Base-by-base conservation (phyloP, 2,113 vertebrate species). In the Hyperopisus bebe region DNA sequence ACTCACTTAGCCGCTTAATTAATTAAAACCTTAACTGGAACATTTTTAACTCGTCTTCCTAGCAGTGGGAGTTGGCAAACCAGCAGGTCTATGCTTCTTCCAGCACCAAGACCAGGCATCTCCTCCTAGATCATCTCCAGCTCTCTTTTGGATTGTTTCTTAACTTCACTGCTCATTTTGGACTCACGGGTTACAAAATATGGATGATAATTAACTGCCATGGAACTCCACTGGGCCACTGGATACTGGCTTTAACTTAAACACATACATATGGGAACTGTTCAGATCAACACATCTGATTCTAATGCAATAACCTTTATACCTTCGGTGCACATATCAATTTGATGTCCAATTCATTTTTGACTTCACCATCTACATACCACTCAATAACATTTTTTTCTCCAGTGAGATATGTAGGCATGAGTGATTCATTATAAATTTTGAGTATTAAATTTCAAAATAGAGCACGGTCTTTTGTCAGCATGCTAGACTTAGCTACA, bases 11-110 rank as follows among this genome's bases (percentile, higher is more conserved):
- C 48, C 5, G 50, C 27, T 53, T 55, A n/a, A 87, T 87, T 87
- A 87, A 87, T 87, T 87, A 51, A 87, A 87, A 87, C 48, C 85
- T 53, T 87, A 87, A 87, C 48, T 87, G 50, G 85, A 87, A 51
- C 85, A 55, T 87, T 87, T 83, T 87, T 87, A 87, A 53, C 48
- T 53, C 19, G 85, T 55, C 50, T 87, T 87, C 85, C 50, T 87
- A 87, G 85, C 85, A 19, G 85, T 53, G 27, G 85, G 85, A 87
- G 47, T 87, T 87, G 50, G 85, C 85, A 87, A 31, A 55, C 85
- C 85, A 31, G 50, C n/a, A 39, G 27, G 50, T 19, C 50, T 53
- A 35, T 17, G 10, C 21, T 87, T 27, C 85, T 35, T 87, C 85
- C 85, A 87, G 50, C 50, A 87, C 50, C 48, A 53, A 8, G 10